These are phyloP conservation scores for Pyxicephalus adspersus DNA, from an alignment of 2,113 vertebrate species.

Conservation along the genomic window DNA sequence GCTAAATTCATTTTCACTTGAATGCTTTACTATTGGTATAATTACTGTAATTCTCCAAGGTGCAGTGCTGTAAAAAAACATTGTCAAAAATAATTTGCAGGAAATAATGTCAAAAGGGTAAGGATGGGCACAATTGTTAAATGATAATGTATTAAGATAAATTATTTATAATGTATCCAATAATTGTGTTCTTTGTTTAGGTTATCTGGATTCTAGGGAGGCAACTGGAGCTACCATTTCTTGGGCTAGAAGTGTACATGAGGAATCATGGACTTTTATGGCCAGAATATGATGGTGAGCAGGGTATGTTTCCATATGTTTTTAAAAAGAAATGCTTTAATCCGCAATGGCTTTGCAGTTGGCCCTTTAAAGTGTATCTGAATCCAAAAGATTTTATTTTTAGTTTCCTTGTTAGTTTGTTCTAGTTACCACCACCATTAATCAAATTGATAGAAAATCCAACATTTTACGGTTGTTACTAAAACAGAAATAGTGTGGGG, in stretches of 20 bases:
- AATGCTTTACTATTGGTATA: neutral
- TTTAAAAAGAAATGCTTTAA: neutral
- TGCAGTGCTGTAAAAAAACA: conserved; percentile 19
- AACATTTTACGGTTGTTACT: no score
- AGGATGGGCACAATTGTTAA: conserved; percentile 9
- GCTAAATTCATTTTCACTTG: neutral
- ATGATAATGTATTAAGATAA: conserved; percentile 33
- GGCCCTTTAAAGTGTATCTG: no score
- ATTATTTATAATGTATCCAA: conserved; percentile 33
- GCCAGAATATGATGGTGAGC: neutral
- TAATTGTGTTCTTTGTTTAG: conserved; percentile 22
- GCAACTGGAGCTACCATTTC: neutral
- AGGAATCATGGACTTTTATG: neutral
- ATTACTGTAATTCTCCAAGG: conserved; percentile 14
- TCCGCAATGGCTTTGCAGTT: no score
- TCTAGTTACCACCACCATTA: no score
- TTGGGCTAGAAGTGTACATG: neutral
- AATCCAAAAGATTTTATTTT: no score
- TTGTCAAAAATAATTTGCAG: conserved; percentile 30
- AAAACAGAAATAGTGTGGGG: no score
- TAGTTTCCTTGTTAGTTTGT: no score
- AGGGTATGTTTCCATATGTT: neutral
- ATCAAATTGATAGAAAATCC: no score
- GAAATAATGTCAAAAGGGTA: conserved; percentile 5
- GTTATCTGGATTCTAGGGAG: conserved; percentile 14